Conservation (phyloP, 92 coral and sea anemone species). For the Muricea muricata region DNA sequence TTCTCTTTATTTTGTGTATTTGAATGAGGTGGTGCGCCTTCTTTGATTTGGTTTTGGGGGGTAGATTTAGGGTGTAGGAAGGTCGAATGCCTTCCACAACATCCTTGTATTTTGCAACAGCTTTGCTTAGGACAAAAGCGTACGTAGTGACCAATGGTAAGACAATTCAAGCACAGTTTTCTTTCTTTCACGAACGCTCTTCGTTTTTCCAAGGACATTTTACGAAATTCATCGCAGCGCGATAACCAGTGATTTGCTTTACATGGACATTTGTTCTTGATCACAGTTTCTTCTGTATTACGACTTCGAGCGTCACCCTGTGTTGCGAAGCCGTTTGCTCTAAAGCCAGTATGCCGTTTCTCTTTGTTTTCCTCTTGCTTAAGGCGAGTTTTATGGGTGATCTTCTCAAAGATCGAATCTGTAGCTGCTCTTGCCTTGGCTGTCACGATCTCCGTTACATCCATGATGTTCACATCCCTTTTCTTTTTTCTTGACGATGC, state of each 20-base stretch:
- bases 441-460: conserved; percentile 19
- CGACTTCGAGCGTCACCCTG: too few relatives aligned
- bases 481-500: not conserved
- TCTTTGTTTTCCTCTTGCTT: not conserved
- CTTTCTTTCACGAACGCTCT: not conserved
- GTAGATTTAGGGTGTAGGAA: too few relatives aligned
- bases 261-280: not conserved
- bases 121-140: too few relatives aligned
- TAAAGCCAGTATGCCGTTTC: not conserved
- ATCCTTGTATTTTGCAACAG: too few relatives aligned
- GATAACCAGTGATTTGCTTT: conserved; percentile 25
- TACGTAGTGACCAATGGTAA: too few relatives aligned
- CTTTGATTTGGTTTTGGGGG: too few relatives aligned
- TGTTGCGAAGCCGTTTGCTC: not conserved
- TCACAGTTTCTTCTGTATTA: not conserved
- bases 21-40: too few relatives aligned
- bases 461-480: not conserved
- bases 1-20: too few relatives aligned
- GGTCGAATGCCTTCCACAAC: too few relatives aligned
- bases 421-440: conserved; percentile 57
- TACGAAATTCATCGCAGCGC: not conserved
- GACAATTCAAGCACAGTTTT: conserved; percentile 62
- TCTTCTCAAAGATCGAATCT: conserved; percentile 38
- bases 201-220: conserved; percentile 3
- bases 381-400: conserved; percentile 2